phyloP scores from a whole-genome alignment of 2,113 vertebrate genomes.

The Dicentrarchus labrax region DNA sequence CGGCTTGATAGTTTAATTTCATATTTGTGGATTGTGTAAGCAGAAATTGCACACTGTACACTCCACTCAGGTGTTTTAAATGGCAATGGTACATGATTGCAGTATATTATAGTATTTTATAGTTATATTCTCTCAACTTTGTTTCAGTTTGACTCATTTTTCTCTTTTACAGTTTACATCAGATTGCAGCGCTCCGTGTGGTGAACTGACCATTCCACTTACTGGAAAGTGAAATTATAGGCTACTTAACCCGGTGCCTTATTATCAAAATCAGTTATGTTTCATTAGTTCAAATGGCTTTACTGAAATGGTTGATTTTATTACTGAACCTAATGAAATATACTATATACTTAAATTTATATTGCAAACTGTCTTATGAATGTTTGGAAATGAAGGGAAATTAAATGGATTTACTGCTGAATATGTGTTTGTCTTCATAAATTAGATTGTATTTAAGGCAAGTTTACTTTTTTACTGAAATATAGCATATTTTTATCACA shows the following conservation, averaged over 20 bases:
- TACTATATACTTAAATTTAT: not conserved
- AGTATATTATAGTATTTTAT: not conserved
- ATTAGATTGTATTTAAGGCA: constrained; percentile 1
- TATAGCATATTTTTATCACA: not conserved
- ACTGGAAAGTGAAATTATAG: not conserved
- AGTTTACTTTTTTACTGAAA: constrained; percentile 25
- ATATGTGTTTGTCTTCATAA: constrained; percentile 26
- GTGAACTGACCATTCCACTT: not conserved
- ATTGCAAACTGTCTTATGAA: not conserved
- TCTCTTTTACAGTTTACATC: not conserved
- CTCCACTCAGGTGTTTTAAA: constrained; percentile 38
- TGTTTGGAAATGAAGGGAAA: constrained; percentile 29
- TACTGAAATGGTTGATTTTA: constrained; percentile 5
- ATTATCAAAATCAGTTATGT: not conserved
- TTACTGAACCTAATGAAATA: not conserved
- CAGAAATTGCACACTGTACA: constrained; percentile 20
- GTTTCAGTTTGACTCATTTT: not conserved
- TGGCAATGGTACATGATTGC: not conserved
- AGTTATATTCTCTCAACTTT: not conserved
- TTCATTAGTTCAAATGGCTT: not conserved
- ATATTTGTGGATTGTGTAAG: constrained; percentile 14
- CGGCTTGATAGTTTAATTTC: not conserved
- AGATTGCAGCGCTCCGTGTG: not conserved
- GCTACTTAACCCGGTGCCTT: constrained; percentile 3
- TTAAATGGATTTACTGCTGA: not conserved